Evolutionary conservation across 1,140 invertebrate genomes (phyloP), one percentile per base, ranked within the genome.

Genomic region (Caenorhabditis brenneri): DNA sequence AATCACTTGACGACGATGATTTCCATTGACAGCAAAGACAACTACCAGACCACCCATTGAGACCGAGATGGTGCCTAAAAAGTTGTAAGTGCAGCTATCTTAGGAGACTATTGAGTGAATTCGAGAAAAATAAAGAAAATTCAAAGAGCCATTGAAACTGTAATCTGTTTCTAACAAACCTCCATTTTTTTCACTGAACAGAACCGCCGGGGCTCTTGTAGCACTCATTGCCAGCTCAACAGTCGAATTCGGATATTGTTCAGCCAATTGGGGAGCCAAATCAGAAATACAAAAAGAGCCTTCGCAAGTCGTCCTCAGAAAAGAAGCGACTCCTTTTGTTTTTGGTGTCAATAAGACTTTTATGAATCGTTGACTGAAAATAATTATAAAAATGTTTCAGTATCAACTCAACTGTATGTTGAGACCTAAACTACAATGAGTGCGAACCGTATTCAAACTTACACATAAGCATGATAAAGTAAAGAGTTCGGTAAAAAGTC

Each of bases 391-490:
- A 42, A 12, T 1, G 24, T 29, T 55, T 55, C 24, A 29, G 10
- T 12, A n/a, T n/a, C n/a, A n/a, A n/a, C n/a, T n/a, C n/a, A n/a
- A n/a, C n/a, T n/a, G n/a, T n/a, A n/a, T n/a, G n/a, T n/a, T n/a
- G n/a, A n/a, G n/a, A n/a, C n/a, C n/a, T n/a, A n/a, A n/a, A n/a
- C n/a, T n/a, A n/a, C n/a, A n/a, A n/a, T n/a, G n/a, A n/a, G n/a
- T n/a, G n/a, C n/a, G n/a, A n/a, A n/a, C n/a, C n/a, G n/a, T n/a
- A n/a, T n/a, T n/a, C n/a, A n/a, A n/a, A 60, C 46, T 80, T 65
- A 87, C 86, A 85, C 87, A 81, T 84, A 87, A 31, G 86, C 85
- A 46, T 87, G 85, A 53, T 87, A 87, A 49, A 87, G 78, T 19
- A 87, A 69, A 5, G 86, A 87, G 29, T 87, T 87, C 16, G 86